A percentile compares a stretch with the other conserved stretches of the same genome.
Conservation (phyloP, 2,113 vertebrate species). For the Lampris megalopsis region DNA sequence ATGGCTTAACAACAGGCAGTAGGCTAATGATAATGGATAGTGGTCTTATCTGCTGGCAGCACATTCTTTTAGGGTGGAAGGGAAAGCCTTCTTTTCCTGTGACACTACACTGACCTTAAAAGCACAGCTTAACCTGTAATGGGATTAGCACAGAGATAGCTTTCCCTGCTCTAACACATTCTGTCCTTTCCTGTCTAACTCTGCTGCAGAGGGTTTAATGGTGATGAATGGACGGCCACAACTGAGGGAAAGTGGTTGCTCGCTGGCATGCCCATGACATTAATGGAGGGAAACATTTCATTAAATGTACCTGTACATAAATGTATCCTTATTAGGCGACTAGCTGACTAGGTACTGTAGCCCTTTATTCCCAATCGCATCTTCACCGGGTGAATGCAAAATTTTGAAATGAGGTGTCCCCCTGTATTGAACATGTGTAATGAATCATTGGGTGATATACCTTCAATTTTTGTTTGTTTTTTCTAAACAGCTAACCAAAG, state of each 20-base stretch:
- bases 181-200: slow-evolving; percentile 22
- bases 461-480: not conserved
- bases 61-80: slow-evolving; percentile 29
- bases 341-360: not conserved
- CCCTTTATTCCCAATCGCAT: not conserved
- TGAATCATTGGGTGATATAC: too few species aligned
- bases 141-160: slow-evolving; percentile 69
- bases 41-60: slow-evolving; percentile 23
- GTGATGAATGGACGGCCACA: slow-evolving; percentile 38
- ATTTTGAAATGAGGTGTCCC: not conserved
- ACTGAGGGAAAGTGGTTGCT: slow-evolving; percentile 28
- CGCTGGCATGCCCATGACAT: not conserved
- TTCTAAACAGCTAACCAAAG: too few species aligned
- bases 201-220: slow-evolving; percentile 30
- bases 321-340: not conserved
- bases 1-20: slow-evolving; percentile 9
- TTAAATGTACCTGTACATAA: not conserved
- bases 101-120: slow-evolving; percentile 70
- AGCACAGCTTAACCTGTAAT: slow-evolving; percentile 77
- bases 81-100: slow-evolving; percentile 49
- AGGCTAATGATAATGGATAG: not conserved
- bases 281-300: not conserved
- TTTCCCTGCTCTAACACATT: slow-evolving; percentile 55
- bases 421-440: not conserved
- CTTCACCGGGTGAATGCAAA: not conserved